Evolutionary conservation across 2,888 invertebrate genomes (phyloP).

Genomic region (Aethes cnicana): DNA sequence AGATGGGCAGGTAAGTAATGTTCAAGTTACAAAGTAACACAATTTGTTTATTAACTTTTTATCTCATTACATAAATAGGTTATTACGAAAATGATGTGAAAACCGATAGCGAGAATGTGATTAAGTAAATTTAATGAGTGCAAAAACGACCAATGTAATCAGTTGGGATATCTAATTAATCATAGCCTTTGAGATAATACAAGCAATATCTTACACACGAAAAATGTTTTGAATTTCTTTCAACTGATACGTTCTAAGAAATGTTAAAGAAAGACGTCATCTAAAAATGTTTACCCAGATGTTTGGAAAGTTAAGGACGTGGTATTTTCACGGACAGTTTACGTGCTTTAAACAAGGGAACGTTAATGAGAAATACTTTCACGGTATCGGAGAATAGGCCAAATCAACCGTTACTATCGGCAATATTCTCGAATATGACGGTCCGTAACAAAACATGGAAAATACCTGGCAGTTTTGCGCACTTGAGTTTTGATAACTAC

Average conservation of each 20-base stretch:
- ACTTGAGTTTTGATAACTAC: neutral
- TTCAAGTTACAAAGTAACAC: no score
- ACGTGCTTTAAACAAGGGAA: constrained; percentile 15
- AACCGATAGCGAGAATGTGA: no score
- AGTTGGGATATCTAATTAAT: neutral
- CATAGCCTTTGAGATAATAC: constrained; percentile 8
- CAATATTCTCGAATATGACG: constrained; percentile 23
- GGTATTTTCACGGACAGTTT: neutral
- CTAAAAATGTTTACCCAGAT: constrained; percentile 28
- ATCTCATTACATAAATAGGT: no score
- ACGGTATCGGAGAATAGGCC: constrained; percentile 15
- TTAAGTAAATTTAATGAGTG: neutral
- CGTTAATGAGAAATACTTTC: constrained; percentile 15
- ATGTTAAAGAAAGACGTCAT: constrained; percentile 21
- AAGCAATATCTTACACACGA: constrained; percentile 7
- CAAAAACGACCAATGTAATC: constrained; percentile 1
- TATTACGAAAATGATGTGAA: no score
- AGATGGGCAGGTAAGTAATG: no score
- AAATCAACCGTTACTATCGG: constrained; percentile 29
- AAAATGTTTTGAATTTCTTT: neutral
- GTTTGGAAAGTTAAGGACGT: constrained; percentile 23
- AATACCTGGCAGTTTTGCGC: constrained; percentile 16
- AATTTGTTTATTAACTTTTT: no score
- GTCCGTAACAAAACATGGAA: constrained; percentile 14
- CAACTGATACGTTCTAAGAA: constrained; percentile 3